Evolutionary conservation across 1,140 invertebrate species (phyloP), one percentile per base, ranked within the genome.

Genomic region (Vollenhovia emeryi): DNA sequence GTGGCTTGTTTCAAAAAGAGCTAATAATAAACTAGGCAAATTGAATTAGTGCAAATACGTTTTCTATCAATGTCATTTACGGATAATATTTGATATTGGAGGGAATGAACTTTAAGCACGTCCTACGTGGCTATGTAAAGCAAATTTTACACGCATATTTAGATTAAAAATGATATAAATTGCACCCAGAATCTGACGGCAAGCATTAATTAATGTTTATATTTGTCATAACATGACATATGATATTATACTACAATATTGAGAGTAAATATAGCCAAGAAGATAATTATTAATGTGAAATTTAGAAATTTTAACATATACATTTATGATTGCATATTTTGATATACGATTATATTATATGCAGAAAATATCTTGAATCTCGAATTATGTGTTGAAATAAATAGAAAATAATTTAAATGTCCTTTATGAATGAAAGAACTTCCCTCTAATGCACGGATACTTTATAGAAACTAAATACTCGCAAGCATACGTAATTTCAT

Each of bases 201-300:
- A 21, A 9, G 59, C 2, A 9, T 75, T 59, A 75, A 75, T 75
- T 60, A 59, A 75, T 59, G 9, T 75, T 60, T 75, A n/a, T 75
- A 27, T 59, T 43, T 60, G 24, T 27, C 50, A n/a, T n/a, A n/a
- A n/a, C n/a, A n/a, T n/a, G n/a, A n/a, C n/a, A n/a, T n/a, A n/a
- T n/a, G n/a, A n/a, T n/a, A n/a, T n/a, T n/a, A n/a, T n/a, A n/a
- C n/a, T n/a, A 15, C n/a, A 40, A 40, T 40, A 15, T 24, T 21
- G n/a, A 64, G n/a, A 73, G 48, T 52, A 73, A n/a, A 71, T 71
- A 18, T 27, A 71, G 27, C 13, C 13, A 24, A 3, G n/a, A 52
- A 24, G 11, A 21, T 55, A 73, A 21, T 73, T 73, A 55, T n/a
- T 55, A 24, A 73, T 73, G 30, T 33, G 33, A 50, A n/a, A n/a